A percentile compares a stretch with the other conserved stretches of the same genome.
These are phyloP conservation scores for Phoebastria nigripes DNA, from an alignment of 2,797 vertebrate species.

Conservation along the genomic window DNA sequence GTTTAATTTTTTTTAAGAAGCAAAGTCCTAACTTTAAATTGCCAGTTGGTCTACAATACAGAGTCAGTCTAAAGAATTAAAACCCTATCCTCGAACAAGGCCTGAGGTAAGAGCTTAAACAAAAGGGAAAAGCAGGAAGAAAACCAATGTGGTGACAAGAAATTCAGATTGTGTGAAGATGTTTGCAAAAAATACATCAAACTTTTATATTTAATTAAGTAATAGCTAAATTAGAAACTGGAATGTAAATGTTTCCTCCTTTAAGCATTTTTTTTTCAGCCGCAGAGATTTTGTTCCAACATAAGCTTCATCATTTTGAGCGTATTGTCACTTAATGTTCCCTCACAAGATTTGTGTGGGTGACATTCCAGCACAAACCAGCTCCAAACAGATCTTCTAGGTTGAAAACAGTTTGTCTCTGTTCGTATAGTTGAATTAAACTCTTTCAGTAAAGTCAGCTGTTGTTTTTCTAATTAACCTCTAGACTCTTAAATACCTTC, in stretches of 20 bases:
- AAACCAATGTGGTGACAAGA: background rate
- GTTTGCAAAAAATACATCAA: background rate
- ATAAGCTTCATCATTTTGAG: slow-evolving; percentile 26
- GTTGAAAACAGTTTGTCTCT: slow-evolving; percentile 41
- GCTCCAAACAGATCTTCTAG: slow-evolving; percentile 24
- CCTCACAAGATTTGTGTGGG: slow-evolving; percentile 50
- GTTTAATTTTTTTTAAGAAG: background rate
- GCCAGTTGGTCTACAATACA: background rate
- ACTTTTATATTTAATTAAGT: slow-evolving; percentile 18
- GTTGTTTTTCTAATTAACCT: slow-evolving; percentile 26
- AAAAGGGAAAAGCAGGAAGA: background rate
- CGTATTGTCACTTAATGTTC: slow-evolving; percentile 50
- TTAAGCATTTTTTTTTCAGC: background rate
- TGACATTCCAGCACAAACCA: slow-evolving; percentile 46
- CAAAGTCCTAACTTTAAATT: background rate
- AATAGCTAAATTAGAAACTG: slow-evolving; percentile 25
- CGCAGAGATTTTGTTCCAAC: background rate
- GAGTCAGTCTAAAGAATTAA: background rate
- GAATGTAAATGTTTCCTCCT: slow-evolving; percentile 14
- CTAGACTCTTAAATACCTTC: background rate
- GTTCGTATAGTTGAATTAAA: background rate
- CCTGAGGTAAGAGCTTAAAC: background rate
- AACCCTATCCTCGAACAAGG: background rate
- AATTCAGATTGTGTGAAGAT: background rate
- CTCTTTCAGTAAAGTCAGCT: background rate